Evolutionary conservation across 2,888 invertebrate genomes (phyloP).

Genomic region (Brenthis ino): DNA sequence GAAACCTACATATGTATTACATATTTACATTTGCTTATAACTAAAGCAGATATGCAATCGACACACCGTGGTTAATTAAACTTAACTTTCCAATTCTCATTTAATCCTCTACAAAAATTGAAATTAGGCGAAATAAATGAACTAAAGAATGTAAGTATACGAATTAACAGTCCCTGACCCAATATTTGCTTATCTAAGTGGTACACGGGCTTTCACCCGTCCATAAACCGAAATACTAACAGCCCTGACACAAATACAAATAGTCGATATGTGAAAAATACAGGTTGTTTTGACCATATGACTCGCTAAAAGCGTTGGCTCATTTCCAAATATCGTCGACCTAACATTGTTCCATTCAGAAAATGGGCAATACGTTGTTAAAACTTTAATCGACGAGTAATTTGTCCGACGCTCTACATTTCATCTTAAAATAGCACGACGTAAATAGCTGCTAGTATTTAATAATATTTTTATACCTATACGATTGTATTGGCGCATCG

Average conservation of each 20-base stretch:
- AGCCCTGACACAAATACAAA: conserved; percentile 65
- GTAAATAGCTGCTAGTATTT: conserved; percentile 9
- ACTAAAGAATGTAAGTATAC: conserved; percentile 7
- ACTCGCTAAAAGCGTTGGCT: conserved; percentile 61
- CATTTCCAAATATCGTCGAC: conserved; percentile 50
- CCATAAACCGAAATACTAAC: conserved; percentile 56
- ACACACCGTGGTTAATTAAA: too few species aligned
- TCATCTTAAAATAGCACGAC: conserved; percentile 9
- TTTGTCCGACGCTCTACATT: not conserved
- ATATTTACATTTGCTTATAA: too few species aligned
- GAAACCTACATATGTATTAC: too few species aligned
- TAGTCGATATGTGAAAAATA: conserved; percentile 39
- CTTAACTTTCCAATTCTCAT: too few species aligned
- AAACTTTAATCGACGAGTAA: not conserved
- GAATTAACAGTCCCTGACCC: conserved; percentile 39
- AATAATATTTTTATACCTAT: conserved; percentile 1
- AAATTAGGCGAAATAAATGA: not conserved
- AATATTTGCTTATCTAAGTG: conserved; percentile 54
- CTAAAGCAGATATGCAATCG: too few species aligned
- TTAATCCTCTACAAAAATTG: too few species aligned
- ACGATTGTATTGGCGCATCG: not conserved
- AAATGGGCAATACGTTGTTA: conserved; percentile 33
- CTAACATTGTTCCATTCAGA: conserved; percentile 33
- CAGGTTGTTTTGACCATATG: conserved; percentile 54
- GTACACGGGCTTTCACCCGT: conserved; percentile 55